A percentile compares a stretch with the other conserved stretches of the same genome.
Evolutionary conservation across 2,113 vertebrate species (phyloP).

Genomic region (Menidia beryllina): DNA sequence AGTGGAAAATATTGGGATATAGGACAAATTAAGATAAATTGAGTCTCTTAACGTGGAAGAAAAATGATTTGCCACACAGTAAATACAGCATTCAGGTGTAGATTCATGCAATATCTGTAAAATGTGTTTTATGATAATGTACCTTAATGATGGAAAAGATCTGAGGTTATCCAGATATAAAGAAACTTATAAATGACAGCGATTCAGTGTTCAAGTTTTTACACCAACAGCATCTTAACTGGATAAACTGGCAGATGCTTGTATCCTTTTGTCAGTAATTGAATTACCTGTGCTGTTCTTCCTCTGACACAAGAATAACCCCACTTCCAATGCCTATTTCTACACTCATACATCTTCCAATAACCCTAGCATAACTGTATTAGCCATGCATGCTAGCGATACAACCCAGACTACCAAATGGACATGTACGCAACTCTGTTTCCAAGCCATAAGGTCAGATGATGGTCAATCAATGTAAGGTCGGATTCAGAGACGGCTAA

Average conservation of each 20-base stretch:
- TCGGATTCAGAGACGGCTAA: conserved; percentile 60
- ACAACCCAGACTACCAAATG: conserved; percentile 76
- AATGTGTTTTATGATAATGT: conserved; percentile 18
- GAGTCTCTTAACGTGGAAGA: conserved; percentile 52
- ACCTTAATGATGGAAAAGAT: conserved; percentile 13
- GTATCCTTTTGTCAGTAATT: conserved; percentile 81
- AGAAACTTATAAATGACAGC: conserved; percentile 31
- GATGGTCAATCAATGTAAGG: conserved; percentile 84
- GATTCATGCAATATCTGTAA: conserved; percentile 26
- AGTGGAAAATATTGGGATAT: too few species aligned
- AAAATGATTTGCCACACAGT: conserved; percentile 29
- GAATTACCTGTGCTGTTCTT: conserved; percentile 86
- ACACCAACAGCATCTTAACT: conserved; percentile 49
- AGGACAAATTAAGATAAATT: conserved; percentile 28
- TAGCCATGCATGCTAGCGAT: conserved; percentile 89
- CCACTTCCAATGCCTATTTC: conserved; percentile 85
- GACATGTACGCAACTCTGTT: conserved; percentile 49
- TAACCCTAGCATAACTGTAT: conserved; percentile 89
- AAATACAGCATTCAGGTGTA: conserved; percentile 27
- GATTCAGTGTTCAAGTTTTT: conserved; percentile 42
- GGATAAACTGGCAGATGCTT: conserved; percentile 60
- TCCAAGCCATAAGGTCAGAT: conserved; percentile 78
- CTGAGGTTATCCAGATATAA: conserved; percentile 36
- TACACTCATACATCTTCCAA: conserved; percentile 89
- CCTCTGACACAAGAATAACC: conserved; percentile 87